These are phyloP conservation scores for Remorina albescens DNA, from an alignment of 2,797 vertebrate genomes.

Conservation along the genomic window DNA sequence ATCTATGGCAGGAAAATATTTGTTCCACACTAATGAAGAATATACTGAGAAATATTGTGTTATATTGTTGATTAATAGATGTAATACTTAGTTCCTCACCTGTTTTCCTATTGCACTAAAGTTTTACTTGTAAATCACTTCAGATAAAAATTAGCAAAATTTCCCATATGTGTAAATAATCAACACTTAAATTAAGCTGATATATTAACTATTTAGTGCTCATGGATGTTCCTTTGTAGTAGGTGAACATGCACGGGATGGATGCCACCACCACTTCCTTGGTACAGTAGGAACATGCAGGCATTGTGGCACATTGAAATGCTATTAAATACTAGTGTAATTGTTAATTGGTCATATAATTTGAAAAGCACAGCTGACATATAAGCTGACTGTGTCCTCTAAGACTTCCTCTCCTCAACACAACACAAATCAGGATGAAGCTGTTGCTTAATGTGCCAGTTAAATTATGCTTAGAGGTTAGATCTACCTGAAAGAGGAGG, in stretches of 20 bases:
- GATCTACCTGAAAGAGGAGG: not conserved
- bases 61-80: no score
- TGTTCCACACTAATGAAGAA: not conserved
- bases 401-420: not conserved
- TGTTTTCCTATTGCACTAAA: no score
- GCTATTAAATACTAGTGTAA: not conserved
- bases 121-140: no score
- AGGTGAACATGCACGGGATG: not conserved
- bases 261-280: no score
- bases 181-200: slow-evolving; percentile 3
- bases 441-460: not conserved
- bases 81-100: no score
- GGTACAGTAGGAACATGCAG: not conserved
- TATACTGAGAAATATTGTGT: no score
- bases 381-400: not conserved
- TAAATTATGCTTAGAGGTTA: not conserved
- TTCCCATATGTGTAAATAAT: not conserved
- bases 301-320: not conserved
- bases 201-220: not conserved
- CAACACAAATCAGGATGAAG: not conserved
- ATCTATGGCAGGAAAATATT: not conserved
- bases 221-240: not conserved
- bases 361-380: not conserved
- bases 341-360: not conserved
- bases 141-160: no score